Conservation (phyloP, 2,888 invertebrate species). For the Apamea monoglypha region DNA sequence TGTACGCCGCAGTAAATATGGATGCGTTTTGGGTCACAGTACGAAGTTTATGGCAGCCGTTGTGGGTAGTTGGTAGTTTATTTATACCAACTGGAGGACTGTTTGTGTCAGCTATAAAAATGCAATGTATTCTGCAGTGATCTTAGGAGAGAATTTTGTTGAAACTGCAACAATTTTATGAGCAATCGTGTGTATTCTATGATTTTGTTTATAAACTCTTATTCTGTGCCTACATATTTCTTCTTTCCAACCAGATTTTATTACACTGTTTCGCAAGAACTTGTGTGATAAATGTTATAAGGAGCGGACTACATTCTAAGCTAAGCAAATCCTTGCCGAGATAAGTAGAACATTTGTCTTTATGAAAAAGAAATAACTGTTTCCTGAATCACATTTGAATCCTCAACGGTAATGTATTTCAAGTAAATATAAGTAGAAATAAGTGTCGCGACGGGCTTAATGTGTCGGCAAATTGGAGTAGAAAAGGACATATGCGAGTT, state of each 20-base stretch:
- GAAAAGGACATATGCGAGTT: background rate
- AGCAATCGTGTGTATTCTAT: background rate
- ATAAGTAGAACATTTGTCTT: constrained; percentile 34
- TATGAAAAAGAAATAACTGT: constrained; percentile 39
- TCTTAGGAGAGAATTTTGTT: background rate
- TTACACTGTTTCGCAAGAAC: background rate
- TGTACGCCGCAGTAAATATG: constrained; percentile 27
- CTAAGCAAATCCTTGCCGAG: constrained; percentile 2
- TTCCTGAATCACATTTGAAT: constrained; percentile 26
- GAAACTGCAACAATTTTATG: background rate
- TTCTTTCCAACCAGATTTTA: background rate
- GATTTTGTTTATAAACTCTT: background rate
- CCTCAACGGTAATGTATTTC: constrained; percentile 39
- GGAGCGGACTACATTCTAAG: background rate
- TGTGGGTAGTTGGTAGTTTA: constrained; percentile 22
- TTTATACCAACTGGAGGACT: background rate
- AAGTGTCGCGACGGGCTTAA: constrained; percentile 13
- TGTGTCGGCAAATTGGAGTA: constrained; percentile 32
- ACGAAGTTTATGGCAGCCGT: constrained; percentile 24
- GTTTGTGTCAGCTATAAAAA: background rate
- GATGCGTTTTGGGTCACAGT: constrained; percentile 43
- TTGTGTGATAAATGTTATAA: background rate
- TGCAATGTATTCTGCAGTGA: background rate
- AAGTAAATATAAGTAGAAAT: constrained; percentile 44
- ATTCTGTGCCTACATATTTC: background rate